phyloP scores from a whole-genome alignment of 2,888 invertebrate species.

The Cerastis leucographa region DNA sequence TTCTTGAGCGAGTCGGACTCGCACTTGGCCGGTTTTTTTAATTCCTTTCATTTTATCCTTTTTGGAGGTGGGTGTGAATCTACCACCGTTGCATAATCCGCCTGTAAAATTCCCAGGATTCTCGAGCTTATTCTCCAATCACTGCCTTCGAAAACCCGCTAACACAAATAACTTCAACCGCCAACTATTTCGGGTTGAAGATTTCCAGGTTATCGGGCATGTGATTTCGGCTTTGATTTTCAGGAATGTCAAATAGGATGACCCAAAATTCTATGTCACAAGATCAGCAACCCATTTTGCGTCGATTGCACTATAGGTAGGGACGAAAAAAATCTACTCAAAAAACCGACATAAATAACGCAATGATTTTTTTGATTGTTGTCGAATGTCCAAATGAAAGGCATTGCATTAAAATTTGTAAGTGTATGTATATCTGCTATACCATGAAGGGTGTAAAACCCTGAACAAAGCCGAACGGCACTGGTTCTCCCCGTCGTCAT shows the following conservation, averaged over 20 bases:
- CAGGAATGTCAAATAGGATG: slow-evolving; percentile 14
- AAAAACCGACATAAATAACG: not conserved
- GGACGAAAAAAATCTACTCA: not conserved
- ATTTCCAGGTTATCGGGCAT: not conserved
- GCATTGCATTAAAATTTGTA: too few species aligned
- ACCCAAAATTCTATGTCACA: not conserved
- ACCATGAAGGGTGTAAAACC: too few species aligned
- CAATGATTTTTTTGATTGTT: not conserved
- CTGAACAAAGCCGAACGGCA: too few species aligned
- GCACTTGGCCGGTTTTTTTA: too few species aligned
- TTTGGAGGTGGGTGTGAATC: too few species aligned
- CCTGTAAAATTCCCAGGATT: not conserved
- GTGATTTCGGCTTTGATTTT: slow-evolving; percentile 8
- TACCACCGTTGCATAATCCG: too few species aligned
- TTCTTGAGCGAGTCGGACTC: too few species aligned
- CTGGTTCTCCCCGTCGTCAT: too few species aligned
- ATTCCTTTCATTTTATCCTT: too few species aligned
- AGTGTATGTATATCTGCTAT: too few species aligned
- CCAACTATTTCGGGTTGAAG: slow-evolving; percentile 22
- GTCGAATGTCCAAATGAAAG: too few species aligned
- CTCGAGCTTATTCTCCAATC: not conserved
- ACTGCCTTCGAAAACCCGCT: not conserved
- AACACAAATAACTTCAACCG: slow-evolving; percentile 2
- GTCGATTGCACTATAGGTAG: not conserved
- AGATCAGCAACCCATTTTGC: not conserved